Evolutionary conservation across 2,797 vertebrate genomes (phyloP).

Genomic region (Furcifer pardalis): DNA sequence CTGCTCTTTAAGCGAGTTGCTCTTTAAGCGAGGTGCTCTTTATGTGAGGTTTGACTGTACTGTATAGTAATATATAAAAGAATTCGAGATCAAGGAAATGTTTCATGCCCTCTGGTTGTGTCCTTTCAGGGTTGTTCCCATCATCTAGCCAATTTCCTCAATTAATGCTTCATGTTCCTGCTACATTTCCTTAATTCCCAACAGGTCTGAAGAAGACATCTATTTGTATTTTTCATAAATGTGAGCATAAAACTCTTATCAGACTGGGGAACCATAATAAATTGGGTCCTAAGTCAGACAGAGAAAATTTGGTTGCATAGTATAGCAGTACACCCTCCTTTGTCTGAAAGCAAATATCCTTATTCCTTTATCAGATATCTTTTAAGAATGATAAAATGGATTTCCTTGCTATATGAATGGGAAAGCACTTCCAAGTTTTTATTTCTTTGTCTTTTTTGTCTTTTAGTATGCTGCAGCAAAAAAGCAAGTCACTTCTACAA

Average conservation of each 20-base stretch:
- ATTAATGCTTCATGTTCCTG: neutral
- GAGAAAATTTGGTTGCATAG: neutral
- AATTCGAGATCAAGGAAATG: too few species aligned
- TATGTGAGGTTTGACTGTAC: too few species aligned
- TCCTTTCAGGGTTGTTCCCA: neutral
- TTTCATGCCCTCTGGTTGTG: too few species aligned
- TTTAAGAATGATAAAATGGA: neutral
- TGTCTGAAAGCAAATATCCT: neutral
- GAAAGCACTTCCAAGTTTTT: slow-evolving; percentile 31
- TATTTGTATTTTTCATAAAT: too few species aligned
- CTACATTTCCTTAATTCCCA: too few species aligned
- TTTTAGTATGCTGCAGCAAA: slow-evolving; percentile 81
- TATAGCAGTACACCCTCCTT: neutral
- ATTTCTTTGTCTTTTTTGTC: neutral
- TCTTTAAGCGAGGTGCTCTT: too few species aligned
- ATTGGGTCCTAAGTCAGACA: too few species aligned
- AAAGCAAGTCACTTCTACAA: slow-evolving; percentile 79
- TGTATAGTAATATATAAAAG: too few species aligned
- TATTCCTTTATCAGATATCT: neutral
- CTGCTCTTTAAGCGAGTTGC: too few species aligned
- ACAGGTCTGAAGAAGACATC: too few species aligned
- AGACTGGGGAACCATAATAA: too few species aligned
- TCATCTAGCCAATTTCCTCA: neutral
- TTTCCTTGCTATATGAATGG: neutral
- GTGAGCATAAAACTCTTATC: too few species aligned